These are phyloP conservation scores for Episyrphus balteatus DNA, from an alignment of 1,140 invertebrate species.

Conservation along the genomic window DNA sequence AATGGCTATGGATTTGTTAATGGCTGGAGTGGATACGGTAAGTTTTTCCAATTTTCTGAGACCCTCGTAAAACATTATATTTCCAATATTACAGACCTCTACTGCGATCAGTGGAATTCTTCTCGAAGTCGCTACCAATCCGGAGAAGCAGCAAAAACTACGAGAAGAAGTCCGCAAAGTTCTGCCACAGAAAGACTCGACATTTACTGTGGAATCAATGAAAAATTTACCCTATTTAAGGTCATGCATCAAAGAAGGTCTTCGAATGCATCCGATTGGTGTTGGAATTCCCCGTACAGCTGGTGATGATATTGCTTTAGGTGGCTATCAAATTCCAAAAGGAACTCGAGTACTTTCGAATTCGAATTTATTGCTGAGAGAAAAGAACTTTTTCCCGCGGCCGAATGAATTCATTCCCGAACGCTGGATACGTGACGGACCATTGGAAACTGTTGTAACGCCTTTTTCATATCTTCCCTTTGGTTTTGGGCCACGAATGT, in stretches of 20 bases:
- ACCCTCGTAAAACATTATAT: no score
- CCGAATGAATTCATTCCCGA: slow-evolving; percentile 45
- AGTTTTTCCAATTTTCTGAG: background rate
- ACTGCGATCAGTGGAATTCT: slow-evolving; percentile 11
- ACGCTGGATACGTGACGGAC: slow-evolving; percentile 39
- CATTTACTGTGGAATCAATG: slow-evolving; percentile 43
- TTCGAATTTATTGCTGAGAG: slow-evolving; percentile 23
- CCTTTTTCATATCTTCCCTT: slow-evolving; percentile 48
- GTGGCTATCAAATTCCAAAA: slow-evolving; percentile 49
- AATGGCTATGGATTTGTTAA: slow-evolving; percentile 33
- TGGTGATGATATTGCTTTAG: slow-evolving; percentile 41
- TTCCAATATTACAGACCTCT: slow-evolving; percentile 14
- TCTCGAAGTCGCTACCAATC: slow-evolving; percentile 51
- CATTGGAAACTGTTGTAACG: slow-evolving; percentile 18
- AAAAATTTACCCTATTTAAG: slow-evolving; percentile 48
- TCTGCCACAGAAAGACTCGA: slow-evolving; percentile 39
- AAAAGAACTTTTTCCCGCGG: slow-evolving; percentile 40
- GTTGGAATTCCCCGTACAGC: slow-evolving; percentile 38
- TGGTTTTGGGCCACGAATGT: slow-evolving; percentile 47
- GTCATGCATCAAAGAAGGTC: slow-evolving; percentile 53
- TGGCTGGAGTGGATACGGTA: slow-evolving; percentile 31
- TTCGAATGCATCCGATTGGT: slow-evolving; percentile 42
- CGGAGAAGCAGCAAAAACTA: slow-evolving; percentile 57
- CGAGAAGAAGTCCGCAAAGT: slow-evolving; percentile 53
- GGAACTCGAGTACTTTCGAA: slow-evolving; percentile 35